Evolutionary conservation across 2,888 invertebrate species (phyloP).

Genomic region (Pomacea canaliculata): DNA sequence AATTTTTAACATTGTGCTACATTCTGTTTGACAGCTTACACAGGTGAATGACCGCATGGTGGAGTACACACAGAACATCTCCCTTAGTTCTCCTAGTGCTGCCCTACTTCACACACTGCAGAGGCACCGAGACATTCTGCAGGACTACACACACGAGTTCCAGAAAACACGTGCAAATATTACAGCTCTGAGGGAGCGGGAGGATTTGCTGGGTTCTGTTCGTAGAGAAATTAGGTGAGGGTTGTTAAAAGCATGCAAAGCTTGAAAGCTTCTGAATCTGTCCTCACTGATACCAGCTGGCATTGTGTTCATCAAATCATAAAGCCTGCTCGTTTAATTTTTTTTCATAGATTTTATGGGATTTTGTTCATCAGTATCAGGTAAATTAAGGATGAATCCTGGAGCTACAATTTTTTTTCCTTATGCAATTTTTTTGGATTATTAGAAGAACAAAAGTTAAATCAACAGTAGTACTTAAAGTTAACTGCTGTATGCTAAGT

Average conservation of each 20-base stretch:
- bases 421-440: no score
- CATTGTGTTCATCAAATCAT: background rate
- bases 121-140: constrained; percentile 93
- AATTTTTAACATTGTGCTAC: no score
- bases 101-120: constrained; percentile 94
- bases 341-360: background rate
- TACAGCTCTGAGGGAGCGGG: constrained; percentile 79
- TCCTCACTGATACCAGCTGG: background rate
- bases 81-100: constrained; percentile 73
- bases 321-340: background rate
- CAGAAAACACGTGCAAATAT: constrained; percentile 84
- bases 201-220: constrained; percentile 82
- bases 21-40: constrained; percentile 76
- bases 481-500: no score
- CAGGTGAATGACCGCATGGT: constrained; percentile 77
- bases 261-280: background rate
- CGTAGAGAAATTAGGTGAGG: constrained; percentile 74
- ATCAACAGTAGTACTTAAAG: no score
- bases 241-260: background rate
- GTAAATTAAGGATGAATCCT: no score
- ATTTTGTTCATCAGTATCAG: no score
- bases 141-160: constrained; percentile 92
- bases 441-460: no score
- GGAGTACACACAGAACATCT: constrained; percentile 68
- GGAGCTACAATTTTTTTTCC: no score